These are phyloP conservation scores for Pammene fasciana DNA, from an alignment of 2,888 invertebrate species.

Conservation along the genomic window DNA sequence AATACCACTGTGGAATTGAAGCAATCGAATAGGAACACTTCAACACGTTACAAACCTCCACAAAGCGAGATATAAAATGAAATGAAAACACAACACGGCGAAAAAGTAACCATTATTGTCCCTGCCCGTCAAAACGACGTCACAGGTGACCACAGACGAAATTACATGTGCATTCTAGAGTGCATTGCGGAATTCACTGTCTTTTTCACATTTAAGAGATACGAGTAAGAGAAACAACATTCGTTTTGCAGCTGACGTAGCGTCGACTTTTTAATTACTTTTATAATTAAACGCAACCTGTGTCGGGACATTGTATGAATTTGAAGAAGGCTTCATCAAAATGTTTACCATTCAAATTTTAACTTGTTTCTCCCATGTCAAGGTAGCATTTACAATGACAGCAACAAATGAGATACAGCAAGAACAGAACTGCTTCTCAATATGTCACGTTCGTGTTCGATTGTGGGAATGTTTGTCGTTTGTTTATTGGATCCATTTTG, in stretches of 20 bases:
- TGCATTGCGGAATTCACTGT: slow-evolving; percentile 49
- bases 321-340: slow-evolving; percentile 29
- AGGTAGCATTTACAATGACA: not conserved
- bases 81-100: slow-evolving; percentile 26
- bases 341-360: not conserved
- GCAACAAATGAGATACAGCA: not conserved
- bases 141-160: slow-evolving; percentile 60
- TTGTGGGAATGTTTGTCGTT: slow-evolving; percentile 33
- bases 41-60: not conserved
- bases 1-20: not conserved
- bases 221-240: slow-evolving; percentile 6
- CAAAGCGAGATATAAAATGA: slow-evolving; percentile 8
- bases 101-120: slow-evolving; percentile 7
- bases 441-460: slow-evolving; percentile 37
- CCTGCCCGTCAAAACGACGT: slow-evolving; percentile 52
- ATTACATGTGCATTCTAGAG: slow-evolving; percentile 65
- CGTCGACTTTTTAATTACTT: slow-evolving; percentile 62
- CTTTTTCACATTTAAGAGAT: slow-evolving; percentile 7
- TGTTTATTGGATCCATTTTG: slow-evolving; percentile 34
- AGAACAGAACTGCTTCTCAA: not conserved
- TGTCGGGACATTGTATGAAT: slow-evolving; percentile 53
- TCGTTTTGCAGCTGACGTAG: slow-evolving; percentile 29
- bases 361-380: not conserved
- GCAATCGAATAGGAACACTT: not conserved
- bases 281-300: slow-evolving; percentile 63